Evolutionary conservation across 2,888 invertebrate genomes (phyloP), one percentile per base, ranked within the genome.

Genomic region (Lymantria dispar): DNA sequence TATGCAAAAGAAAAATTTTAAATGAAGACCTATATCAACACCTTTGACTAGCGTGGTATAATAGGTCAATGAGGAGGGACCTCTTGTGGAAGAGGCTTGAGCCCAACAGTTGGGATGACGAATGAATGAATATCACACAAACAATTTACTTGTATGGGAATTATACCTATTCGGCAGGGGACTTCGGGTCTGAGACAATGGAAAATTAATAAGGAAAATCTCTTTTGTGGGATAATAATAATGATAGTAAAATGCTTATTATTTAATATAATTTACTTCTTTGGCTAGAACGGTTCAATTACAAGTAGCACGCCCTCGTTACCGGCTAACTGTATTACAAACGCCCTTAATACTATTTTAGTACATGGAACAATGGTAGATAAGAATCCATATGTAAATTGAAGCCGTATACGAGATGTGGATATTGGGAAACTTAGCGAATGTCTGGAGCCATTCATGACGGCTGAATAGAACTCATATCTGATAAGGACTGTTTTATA

Each of bases 321-420:
- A 37, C 40, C 38, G 10, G 11, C 41, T 50, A 56, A 54, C 53
- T 31, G 50, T 57, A 37, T 46, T 22, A 49, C 30, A 52, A 45
- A 52, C 51, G 52, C 59, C 66, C 60, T 58, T 60, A 60, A 45
- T 46, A 49, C 52, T 50, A 51, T 56, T 54, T 51, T 45, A 61
- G 56, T 45, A 47, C 48, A 46, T 43, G 50, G 59, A 77, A 78
- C 76, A 77, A 78, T 75, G 64, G 64, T 11, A 60, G 76, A 76
- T 77, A 71, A 58, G 62, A 49, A 77, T 76, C 77, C 49, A 50
- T 72, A 76, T 74, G 74, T 66, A 74, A 76, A 76, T 76, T 47
- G 48, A 55, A 58, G 31, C 47, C 50, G 55, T 63, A 60, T 64
- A 62, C 58, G 60, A 62, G 54, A 55, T 60, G 59, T 56, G 52